Evolutionary conservation across 1,140 invertebrate genomes (phyloP).

Genomic region (Bombus superbus): DNA sequence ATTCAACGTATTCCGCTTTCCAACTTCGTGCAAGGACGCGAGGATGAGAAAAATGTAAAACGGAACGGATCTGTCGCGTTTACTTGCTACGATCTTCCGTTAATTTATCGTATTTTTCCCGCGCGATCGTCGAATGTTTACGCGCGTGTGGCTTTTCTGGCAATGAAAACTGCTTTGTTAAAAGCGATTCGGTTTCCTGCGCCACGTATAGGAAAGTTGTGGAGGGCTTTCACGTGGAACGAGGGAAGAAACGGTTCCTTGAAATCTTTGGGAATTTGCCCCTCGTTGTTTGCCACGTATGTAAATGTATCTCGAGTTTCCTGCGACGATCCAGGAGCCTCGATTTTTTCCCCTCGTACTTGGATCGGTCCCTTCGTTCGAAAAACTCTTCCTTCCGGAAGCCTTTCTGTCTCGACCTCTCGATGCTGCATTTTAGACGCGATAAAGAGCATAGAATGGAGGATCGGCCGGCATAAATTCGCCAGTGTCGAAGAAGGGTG

Average conservation of each 20-base stretch:
- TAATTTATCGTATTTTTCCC: no score
- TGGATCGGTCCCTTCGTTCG: constrained; percentile 11
- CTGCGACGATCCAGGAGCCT: background rate
- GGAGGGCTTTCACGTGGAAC: background rate
- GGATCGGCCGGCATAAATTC: constrained; percentile 5
- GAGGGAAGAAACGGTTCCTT: background rate
- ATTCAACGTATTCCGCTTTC: no score
- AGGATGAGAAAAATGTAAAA: no score
- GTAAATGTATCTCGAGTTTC: constrained; percentile 48
- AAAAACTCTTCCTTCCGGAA: constrained; percentile 28
- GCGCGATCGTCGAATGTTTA: no score
- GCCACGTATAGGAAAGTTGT: background rate
- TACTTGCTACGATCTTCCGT: no score
- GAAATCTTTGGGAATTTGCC: background rate
- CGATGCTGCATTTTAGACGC: constrained; percentile 30
- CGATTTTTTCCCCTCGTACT: background rate
- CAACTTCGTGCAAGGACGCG: no score
- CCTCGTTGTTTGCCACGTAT: constrained; percentile 35
- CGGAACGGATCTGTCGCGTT: no score
- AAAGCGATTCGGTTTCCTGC: no score
- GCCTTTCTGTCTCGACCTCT: constrained; percentile 1
- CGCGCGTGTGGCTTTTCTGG: no score
- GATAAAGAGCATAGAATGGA: constrained; percentile 27
- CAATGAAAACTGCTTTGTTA: no score
- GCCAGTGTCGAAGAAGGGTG: background rate